phyloP scores from a whole-genome alignment of 2,888 invertebrate species.

The Drosophila kuntzei region DNA sequence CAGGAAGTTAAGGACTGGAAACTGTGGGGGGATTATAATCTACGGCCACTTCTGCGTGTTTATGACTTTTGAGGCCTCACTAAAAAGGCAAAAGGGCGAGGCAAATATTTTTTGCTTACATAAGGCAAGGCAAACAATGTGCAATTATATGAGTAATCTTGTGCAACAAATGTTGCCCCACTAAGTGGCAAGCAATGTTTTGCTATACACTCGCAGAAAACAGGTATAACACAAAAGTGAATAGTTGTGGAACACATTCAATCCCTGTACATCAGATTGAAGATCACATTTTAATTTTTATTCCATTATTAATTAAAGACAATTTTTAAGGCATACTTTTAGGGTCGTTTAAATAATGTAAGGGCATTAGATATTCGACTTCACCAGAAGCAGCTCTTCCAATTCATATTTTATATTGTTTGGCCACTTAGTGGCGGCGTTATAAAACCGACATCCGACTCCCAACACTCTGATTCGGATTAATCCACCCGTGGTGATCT shows the following conservation, averaged over 20 bases:
- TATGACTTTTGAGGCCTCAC: slow-evolving; percentile 53
- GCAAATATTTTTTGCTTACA: slow-evolving; percentile 63
- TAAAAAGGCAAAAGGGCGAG: slow-evolving; percentile 29
- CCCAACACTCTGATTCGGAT: neutral
- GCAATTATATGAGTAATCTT: slow-evolving; percentile 45
- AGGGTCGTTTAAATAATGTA: neutral
- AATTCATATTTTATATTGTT: slow-evolving; percentile 40
- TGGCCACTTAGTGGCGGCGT: slow-evolving; percentile 41
- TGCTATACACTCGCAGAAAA: neutral
- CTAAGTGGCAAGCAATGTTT: slow-evolving; percentile 27
- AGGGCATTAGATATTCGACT: neutral
- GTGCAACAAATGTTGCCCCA: slow-evolving; percentile 43
- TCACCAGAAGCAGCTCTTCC: neutral
- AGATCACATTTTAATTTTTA: neutral
- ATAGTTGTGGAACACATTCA: neutral
- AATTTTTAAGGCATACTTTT: neutral
- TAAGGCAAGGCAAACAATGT: slow-evolving; percentile 38
- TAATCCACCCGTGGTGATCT: slow-evolving; percentile 14
- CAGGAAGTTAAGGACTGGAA: neutral
- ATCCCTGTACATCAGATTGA: neutral
- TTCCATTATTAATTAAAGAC: neutral
- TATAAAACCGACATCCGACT: neutral
- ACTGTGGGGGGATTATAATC: slow-evolving; percentile 24
- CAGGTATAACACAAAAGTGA: neutral
- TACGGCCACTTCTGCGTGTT: slow-evolving; percentile 64